Evolutionary conservation across 2,797 vertebrate genomes (phyloP).

Genomic region (Pseudochromis fuscus): DNA sequence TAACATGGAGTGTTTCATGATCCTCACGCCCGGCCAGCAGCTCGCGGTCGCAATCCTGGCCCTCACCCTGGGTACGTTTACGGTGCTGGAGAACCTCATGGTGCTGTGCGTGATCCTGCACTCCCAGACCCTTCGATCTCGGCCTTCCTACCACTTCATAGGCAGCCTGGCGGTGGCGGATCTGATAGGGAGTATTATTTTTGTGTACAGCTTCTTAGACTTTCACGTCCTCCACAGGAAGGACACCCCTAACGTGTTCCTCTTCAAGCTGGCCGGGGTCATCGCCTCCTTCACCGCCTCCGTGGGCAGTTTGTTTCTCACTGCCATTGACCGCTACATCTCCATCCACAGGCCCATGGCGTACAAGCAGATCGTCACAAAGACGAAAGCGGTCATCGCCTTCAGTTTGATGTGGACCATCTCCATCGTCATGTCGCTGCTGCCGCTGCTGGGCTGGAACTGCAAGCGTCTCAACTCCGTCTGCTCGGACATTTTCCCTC

Average conservation of each 20-base stretch:
- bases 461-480: constrained; percentile 94
- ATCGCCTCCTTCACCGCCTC: constrained; percentile 98
- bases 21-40: constrained; percentile 96
- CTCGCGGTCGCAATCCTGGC: constrained; percentile 93
- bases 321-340: constrained; percentile 97
- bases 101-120: constrained; percentile 97
- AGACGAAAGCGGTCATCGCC: constrained; percentile 94
- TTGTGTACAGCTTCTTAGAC: constrained; percentile 99
- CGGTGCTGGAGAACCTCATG: constrained; percentile 95
- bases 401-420: constrained; percentile 98
- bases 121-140: constrained; percentile 93
- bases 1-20: constrained; percentile 99
- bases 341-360: constrained; percentile 97
- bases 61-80: constrained; percentile 96
- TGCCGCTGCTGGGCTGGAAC: constrained; percentile 98
- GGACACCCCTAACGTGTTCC: constrained; percentile 94
- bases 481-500: constrained; percentile 98
- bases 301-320: constrained; percentile 97
- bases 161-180: constrained; percentile 97
- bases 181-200: constrained; percentile 96
- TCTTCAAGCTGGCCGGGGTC: constrained; percentile 97
- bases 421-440: constrained; percentile 92
- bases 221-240: constrained; percentile 98
- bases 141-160: constrained; percentile 98
- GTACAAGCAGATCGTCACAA: constrained; percentile 97